These are phyloP conservation scores for Drosophila cracens DNA, from an alignment of 2,888 invertebrate genomes.

Conservation along the genomic window DNA sequence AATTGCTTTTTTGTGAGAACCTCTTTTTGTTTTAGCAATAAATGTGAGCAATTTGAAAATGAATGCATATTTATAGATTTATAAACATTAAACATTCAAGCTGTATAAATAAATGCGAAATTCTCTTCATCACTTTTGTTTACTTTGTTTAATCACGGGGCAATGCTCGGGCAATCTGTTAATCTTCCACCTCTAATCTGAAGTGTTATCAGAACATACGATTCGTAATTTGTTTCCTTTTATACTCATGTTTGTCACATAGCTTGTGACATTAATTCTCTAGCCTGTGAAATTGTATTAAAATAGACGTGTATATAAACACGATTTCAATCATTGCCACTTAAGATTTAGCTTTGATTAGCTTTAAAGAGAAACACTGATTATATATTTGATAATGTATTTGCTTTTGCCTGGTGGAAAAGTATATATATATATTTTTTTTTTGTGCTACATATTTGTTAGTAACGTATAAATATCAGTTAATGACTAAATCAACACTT, in stretches of 20 bases:
- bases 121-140: slow-evolving; percentile 50
- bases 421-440: neutral
- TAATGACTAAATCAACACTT: slow-evolving; percentile 34
- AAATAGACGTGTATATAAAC: neutral
- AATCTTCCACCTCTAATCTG: slow-evolving; percentile 23
- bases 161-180: neutral
- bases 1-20: slow-evolving; percentile 62
- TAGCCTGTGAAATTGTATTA: no score
- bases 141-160: slow-evolving; percentile 11
- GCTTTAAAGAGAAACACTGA: neutral
- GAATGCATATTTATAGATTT: slow-evolving; percentile 39
- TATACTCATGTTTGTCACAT: neutral
- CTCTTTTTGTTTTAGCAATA: slow-evolving; percentile 22
- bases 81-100: slow-evolving; percentile 24
- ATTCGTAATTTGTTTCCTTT: neutral
- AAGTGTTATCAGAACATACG: neutral
- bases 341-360: slow-evolving; percentile 12
- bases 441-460: neutral
- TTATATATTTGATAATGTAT: neutral
- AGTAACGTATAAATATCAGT: slow-evolving; percentile 16
- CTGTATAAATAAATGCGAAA: slow-evolving; percentile 61
- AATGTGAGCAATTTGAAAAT: slow-evolving; percentile 40
- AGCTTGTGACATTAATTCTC: neutral
- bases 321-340: slow-evolving; percentile 26
- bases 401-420: neutral